A percentile compares a stretch with the other conserved stretches of the same genome.
Conservation (phyloP, 2,113 vertebrate genomes). For the Notothenia coriiceps region DNA sequence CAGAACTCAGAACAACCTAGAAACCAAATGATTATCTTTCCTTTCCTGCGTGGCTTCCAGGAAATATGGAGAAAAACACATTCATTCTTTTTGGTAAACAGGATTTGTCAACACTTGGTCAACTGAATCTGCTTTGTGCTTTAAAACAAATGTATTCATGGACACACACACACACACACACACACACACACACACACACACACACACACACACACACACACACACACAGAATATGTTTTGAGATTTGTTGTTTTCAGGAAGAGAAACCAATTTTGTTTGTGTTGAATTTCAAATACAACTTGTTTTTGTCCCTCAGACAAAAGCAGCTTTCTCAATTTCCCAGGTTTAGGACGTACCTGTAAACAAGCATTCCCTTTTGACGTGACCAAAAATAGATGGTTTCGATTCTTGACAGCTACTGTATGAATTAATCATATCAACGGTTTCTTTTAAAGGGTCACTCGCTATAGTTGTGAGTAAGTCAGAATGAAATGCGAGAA, state of each 20-base stretch:
- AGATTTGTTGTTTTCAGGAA: not conserved
- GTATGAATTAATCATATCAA: no score
- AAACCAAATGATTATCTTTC: not conserved
- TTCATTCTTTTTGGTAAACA: not conserved
- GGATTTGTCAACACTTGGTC: not conserved
- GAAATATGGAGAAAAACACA: not conserved
- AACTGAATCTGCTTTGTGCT: not conserved
- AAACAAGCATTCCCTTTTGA: no score
- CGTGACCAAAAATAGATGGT: no score
- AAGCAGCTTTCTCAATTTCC: no score
- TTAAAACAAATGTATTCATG: conserved; percentile 5
- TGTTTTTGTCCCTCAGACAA: no score
- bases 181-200: no score
- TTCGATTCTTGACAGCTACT: no score
- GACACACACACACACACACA: not conserved
- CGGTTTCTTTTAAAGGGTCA: no score
- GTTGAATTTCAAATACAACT: not conserved
- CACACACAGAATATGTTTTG: not conserved
- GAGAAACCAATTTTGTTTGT: not conserved
- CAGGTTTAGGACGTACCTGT: no score
- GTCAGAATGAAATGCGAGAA: no score
- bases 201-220: not conserved
- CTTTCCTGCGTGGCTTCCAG: not conserved
- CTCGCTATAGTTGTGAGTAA: no score
- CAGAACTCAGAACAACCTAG: not conserved